phyloP scores from a whole-genome alignment of 2,888 invertebrate genomes.

The Salpingus planirostris region DNA sequence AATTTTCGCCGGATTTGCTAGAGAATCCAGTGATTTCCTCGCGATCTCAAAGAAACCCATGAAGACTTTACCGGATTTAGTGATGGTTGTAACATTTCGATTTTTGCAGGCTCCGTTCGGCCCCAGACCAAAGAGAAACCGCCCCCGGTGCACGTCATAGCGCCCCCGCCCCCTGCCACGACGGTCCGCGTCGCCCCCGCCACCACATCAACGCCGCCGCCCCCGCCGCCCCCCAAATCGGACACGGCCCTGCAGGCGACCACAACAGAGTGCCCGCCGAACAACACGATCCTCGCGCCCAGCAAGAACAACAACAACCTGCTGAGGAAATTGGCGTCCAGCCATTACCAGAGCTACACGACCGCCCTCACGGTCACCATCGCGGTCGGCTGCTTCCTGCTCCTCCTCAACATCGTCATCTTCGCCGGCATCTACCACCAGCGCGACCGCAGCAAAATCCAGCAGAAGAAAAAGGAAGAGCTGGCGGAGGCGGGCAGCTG shows the following conservation, averaged over 20 bases:
- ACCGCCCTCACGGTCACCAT: slow-evolving; percentile 83
- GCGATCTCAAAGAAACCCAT: no score
- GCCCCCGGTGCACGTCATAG: slow-evolving; percentile 50
- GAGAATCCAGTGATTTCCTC: no score
- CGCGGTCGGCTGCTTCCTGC: slow-evolving; percentile 74
- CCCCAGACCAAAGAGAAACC: slow-evolving; percentile 64
- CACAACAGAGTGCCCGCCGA: slow-evolving; percentile 69
- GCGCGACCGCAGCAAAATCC: slow-evolving; percentile 53
- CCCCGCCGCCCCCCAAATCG: slow-evolving; percentile 45
- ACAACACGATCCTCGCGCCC: slow-evolving; percentile 44
- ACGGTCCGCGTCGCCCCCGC: slow-evolving; percentile 28
- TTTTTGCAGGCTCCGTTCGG: slow-evolving; percentile 58
- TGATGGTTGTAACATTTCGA: no score
- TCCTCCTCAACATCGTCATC: slow-evolving; percentile 73
- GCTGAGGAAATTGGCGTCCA: slow-evolving; percentile 66
- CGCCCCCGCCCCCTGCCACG: slow-evolving; percentile 37
- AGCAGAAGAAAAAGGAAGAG: slow-evolving; percentile 65
- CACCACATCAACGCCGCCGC: slow-evolving; percentile 37
- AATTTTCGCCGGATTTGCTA: no score
- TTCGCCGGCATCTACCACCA: slow-evolving; percentile 86
- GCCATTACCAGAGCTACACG: slow-evolving; percentile 81
- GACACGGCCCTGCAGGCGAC: slow-evolving; percentile 45
- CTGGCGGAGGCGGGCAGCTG: slow-evolving; percentile 64
- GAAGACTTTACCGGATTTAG: no score
- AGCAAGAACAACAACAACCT: slow-evolving; percentile 54